phyloP scores from a whole-genome alignment of 1,140 invertebrate genomes.

The Hesperophylax magnus region DNA sequence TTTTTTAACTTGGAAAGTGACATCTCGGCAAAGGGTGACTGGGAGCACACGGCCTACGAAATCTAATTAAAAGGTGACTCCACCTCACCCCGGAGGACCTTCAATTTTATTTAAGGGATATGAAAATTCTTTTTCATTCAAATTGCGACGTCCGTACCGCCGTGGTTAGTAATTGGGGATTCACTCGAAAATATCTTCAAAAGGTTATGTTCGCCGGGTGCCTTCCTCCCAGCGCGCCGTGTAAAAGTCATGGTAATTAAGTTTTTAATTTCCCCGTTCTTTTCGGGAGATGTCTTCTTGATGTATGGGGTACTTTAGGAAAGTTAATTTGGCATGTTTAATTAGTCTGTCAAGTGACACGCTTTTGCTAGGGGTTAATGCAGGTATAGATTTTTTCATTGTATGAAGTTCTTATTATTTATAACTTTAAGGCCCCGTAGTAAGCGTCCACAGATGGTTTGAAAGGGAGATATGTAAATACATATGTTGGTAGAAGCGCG shows the following conservation, averaged over 20 bases:
- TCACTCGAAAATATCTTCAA: slow-evolving; percentile 8
- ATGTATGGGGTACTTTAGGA: too few species aligned
- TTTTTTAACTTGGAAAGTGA: slow-evolving; percentile 16
- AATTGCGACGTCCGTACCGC: slow-evolving; percentile 16
- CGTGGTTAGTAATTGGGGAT: slow-evolving; percentile 17
- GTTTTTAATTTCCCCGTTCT: background rate
- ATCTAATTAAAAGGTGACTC: slow-evolving; percentile 43
- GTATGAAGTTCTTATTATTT: too few species aligned
- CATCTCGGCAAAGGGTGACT: slow-evolving; percentile 37
- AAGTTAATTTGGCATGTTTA: too few species aligned
- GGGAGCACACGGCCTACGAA: slow-evolving; percentile 30
- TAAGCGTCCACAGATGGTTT: too few species aligned
- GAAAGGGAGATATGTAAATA: too few species aligned
- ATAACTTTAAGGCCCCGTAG: too few species aligned
- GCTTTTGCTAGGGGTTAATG: too few species aligned
- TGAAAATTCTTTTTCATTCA: slow-evolving; percentile 41
- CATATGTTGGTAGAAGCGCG: too few species aligned
- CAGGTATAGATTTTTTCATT: too few species aligned
- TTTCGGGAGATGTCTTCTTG: background rate
- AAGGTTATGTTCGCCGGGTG: background rate
- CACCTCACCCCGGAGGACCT: background rate
- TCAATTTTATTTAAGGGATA: slow-evolving; percentile 37
- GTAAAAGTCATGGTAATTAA: slow-evolving; percentile 12
- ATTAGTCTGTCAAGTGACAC: too few species aligned
- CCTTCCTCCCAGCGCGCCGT: background rate